Conservation (phyloP, 2,797 vertebrate genomes). For the Sylvilagus floridanus region DNA sequence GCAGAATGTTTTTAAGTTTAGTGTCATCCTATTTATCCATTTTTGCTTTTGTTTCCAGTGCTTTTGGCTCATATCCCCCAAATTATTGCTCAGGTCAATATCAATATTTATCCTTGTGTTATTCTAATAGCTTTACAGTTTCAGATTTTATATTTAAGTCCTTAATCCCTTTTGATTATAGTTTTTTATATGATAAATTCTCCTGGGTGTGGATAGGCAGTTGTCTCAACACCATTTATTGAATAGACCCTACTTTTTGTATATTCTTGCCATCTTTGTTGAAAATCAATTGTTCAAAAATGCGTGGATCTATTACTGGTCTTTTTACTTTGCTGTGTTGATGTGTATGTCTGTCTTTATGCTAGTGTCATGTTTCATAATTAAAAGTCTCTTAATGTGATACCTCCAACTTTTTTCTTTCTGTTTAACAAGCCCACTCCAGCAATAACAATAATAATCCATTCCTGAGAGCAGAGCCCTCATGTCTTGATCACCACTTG, state of each 20-base stretch:
- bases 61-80: too few relatives aligned
- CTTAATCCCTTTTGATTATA: background rate
- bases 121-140: background rate
- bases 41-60: too few relatives aligned
- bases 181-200: background rate
- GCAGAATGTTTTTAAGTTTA: background rate
- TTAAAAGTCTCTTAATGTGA: background rate
- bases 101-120: too few relatives aligned
- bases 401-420: too few relatives aligned
- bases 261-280: too few relatives aligned
- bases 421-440: background rate
- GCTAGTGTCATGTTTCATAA: background rate
- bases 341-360: background rate
- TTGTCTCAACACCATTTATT: background rate
- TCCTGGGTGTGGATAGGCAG: background rate
- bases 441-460: background rate
- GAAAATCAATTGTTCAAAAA: background rate
- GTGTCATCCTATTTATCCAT: too few relatives aligned
- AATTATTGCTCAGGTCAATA: too few relatives aligned
- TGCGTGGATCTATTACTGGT: background rate
- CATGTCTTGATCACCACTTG: background rate
- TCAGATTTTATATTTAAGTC: background rate
- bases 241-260: background rate
- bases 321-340: background rate
- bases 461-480: background rate